Conservation (phyloP, 2,797 vertebrate species). For the Myotis daubentonii region DNA sequence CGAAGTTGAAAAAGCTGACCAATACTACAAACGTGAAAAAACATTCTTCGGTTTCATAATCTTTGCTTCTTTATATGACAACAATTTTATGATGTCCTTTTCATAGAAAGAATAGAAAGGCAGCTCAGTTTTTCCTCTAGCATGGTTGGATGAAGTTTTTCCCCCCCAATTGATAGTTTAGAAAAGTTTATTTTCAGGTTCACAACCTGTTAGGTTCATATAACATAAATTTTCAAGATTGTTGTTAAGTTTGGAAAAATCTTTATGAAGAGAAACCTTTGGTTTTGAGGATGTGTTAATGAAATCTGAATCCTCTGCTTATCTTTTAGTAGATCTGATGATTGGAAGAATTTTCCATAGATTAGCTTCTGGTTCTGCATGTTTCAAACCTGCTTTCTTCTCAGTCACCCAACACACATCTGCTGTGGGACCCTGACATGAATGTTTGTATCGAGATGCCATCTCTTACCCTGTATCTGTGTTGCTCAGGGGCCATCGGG, state of each 20-base stretch:
- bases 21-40: background rate
- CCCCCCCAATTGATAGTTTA: background rate
- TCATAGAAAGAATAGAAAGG: background rate
- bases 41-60: background rate
- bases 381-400: background rate
- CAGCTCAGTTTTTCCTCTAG: background rate
- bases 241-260: slow-evolving; percentile 15
- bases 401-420: background rate
- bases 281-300: background rate
- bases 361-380: background rate
- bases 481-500: rapidly evolving
- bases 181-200: slow-evolving; percentile 12
- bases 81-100: background rate
- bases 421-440: background rate
- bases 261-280: background rate
- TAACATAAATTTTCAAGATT: background rate
- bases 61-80: slow-evolving; percentile 12
- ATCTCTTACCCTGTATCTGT: background rate
- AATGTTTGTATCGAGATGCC: background rate
- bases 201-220: background rate
- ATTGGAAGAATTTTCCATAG: background rate
- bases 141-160: background rate
- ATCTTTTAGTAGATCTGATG: background rate
- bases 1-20: background rate
- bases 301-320: background rate